Base-by-base conservation (phyloP, 2,113 vertebrate genomes). In the Notiomystis cincta region DNA sequence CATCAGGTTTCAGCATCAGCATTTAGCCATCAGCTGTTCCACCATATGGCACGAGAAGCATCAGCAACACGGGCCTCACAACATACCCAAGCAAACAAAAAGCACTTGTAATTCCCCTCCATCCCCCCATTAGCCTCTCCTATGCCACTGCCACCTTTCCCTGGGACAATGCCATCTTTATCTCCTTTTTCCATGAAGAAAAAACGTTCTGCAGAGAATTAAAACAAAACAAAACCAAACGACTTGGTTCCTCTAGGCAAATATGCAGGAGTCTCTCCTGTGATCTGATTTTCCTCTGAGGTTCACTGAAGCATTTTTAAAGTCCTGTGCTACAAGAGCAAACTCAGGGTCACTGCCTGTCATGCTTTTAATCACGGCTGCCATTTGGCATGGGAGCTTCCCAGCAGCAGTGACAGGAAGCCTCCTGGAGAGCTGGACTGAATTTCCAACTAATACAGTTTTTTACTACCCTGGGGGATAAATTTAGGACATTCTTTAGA, bases 11-110 rank as follows among this genome's bases (percentile, higher is more conserved):
- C 91, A 92, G 96, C 95, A 96, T 97, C 96, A 97, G 96, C 96
- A 90, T 96, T 96, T 97, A 96, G 77, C 94, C 93, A 93, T 97
- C 97, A 97, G 96, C 97, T 97, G 97, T 95, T 96, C 91, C 86
- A 90, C 96, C 97, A 97, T 97, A 97, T 97, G 97, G 94, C 91
- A 65, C 35, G 6, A 86, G 91, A 70, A 86, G 95, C 88, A 92
- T 95, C 92, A 97, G 90, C 94, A 89, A 31, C 42, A 35, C 1
- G 83, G 82, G 88, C 65, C 76, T 86, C 86, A 70, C 75, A 90
- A 30, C 82, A 83, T 78, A 70, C 3, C 54, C 0, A 1, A 90
- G 61, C 90, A 93, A 96, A 94, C 62, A 95, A 57, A 86, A 89
- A 90, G 33, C 86, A 38, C 51, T 73, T 70, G 33, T 50, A 42